Evolutionary conservation across 2,797 vertebrate species (phyloP), one percentile per base, ranked within the genome.

Genomic region (Sebastes baramenuke): DNA sequence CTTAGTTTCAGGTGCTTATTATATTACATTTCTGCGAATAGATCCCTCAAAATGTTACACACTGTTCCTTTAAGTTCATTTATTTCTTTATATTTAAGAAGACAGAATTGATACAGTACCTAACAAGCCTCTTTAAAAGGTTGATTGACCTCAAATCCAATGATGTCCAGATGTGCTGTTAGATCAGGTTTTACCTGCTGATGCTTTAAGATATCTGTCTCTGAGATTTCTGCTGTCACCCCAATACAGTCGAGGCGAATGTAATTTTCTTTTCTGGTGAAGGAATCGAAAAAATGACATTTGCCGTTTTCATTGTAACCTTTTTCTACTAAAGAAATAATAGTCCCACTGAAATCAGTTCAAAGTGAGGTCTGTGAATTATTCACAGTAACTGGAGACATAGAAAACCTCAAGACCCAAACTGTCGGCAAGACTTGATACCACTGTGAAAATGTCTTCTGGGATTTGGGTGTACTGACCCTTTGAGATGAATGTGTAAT

Each of bases 181-280:
- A 49, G 32, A 78, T 70, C 10, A 58, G 10, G 52, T 22, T 72
- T 67, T 8, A 58, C 67, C 29, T 14, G 25, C 64, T 20, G 3
- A 2, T 59, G 69, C 49, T 22, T 34, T 13, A 25, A 67, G 22
- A 10, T 32, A 11, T 64, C 61, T 14, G 38, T 77, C 64, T 75
- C 36, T 67, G 42, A 82, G 29, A 62, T 34, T 59, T 66, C 64
- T 54, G 36, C 75, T 27, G 60, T 75, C 65, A 74, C 65, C 65
- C 58, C 65, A 69, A 4, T 54, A 59, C 20, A 56, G 24, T 1
- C 4, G 29, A 71, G 78, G 72, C 56, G 27, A 72, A 75, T 25
- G 38, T 65, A 1, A 76, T 84, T 74, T 84, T 87, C 81, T 59
- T 75, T 46, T 73, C 49, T 27, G 24, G 9, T 10, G 49, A 42